phyloP scores from a whole-genome alignment of 2,888 invertebrate species.

The Sphaeridia pumilis region DNA sequence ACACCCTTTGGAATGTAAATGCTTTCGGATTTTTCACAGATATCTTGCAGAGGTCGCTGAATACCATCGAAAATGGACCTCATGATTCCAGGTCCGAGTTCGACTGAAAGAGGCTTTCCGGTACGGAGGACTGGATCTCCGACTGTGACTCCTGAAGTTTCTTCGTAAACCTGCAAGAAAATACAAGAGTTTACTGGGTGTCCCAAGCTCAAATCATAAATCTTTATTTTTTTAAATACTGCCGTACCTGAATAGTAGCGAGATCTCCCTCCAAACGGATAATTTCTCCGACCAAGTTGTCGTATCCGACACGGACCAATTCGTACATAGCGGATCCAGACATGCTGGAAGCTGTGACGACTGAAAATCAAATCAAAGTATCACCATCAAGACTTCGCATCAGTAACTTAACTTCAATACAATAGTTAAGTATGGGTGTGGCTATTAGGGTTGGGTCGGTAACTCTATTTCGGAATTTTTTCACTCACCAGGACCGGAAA shows the following conservation, averaged over 20 bases:
- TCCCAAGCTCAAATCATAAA: neutral
- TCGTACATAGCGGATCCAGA: conserved; percentile 99
- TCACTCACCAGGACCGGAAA: conserved; percentile 87
- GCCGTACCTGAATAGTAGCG: conserved; percentile 93
- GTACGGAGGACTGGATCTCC: conserved; percentile 98
- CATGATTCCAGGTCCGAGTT: conserved; percentile 97
- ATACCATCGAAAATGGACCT: conserved; percentile 99
- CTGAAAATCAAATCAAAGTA: conserved; percentile 47
- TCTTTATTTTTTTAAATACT: too few relatives aligned
- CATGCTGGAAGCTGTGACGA: conserved; percentile 99
- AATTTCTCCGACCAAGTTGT: conserved; percentile 97
- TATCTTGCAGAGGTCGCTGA: conserved; percentile 95
- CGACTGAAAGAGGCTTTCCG: conserved; percentile 97
- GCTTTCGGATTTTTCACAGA: conserved; percentile 80
- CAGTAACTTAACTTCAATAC: conserved; percentile 2
- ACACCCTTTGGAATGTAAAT: conserved; percentile 99
- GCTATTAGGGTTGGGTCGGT: too few relatives aligned
- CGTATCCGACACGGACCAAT: conserved; percentile 95
- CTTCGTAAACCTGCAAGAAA: conserved; percentile 63
- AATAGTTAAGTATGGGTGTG: too few relatives aligned
- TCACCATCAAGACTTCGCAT: neutral
- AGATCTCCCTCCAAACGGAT: conserved; percentile 98
- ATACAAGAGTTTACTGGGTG: neutral
- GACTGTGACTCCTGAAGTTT: conserved; percentile 96
- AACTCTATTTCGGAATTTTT: conserved; percentile 1